Percentiles rank a stretch among this genome's conserved stretches.
These are phyloP conservation scores for Clarias pachynema DNA, from an alignment of 2,797 vertebrate species.

Conservation along the genomic window DNA sequence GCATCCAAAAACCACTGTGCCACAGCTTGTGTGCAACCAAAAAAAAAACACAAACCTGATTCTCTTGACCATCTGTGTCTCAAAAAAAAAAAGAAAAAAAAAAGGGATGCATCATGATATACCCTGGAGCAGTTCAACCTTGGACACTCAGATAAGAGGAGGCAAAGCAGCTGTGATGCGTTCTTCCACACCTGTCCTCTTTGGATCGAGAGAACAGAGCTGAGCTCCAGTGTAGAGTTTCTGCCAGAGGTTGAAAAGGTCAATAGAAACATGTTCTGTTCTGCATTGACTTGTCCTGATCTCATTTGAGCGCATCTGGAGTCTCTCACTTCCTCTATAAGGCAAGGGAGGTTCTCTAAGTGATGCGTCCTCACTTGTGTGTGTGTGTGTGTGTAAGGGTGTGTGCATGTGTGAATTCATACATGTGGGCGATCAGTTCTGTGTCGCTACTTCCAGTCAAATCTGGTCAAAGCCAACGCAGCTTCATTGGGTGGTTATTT, in stretches of 20 bases:
- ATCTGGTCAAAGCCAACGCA: background rate
- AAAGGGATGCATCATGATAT: background rate
- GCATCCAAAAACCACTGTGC: background rate
- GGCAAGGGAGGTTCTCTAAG: background rate
- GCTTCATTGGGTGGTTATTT: background rate
- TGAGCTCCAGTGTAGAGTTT: conserved; percentile 13
- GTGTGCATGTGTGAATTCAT: background rate
- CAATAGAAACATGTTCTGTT: conserved; percentile 10
- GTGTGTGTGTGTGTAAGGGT: background rate
- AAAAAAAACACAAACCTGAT: background rate
- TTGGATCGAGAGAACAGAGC: background rate
- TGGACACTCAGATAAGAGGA: background rate
- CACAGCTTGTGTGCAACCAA: background rate
- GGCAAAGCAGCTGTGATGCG: background rate
- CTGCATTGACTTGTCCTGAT: conserved; percentile 9
- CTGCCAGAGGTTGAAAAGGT: background rate
- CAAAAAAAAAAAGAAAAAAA: background rate
- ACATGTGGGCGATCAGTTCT: background rate
- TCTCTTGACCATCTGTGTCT: conserved; percentile 13
- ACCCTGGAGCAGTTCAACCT: background rate
- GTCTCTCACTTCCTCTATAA: background rate
- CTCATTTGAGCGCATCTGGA: conserved; percentile 12
- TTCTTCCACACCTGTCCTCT: conserved; percentile 6
- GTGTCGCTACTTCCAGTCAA: background rate
- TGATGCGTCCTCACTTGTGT: background rate